Conservation (phyloP, 2,888 invertebrate genomes). For the Chaetoderma sp. region DNA sequence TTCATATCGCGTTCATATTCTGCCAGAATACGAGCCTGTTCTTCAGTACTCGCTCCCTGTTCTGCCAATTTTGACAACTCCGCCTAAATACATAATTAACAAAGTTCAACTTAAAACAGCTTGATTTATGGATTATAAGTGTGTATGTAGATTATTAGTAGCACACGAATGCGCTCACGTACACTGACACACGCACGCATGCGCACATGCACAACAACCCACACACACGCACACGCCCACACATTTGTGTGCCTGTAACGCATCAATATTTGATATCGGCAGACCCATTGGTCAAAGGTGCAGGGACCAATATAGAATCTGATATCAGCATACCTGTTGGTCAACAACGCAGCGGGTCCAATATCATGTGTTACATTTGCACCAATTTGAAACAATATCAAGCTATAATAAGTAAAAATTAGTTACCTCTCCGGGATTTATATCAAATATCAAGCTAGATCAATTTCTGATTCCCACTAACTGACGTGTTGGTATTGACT, state of each 20-base stretch:
- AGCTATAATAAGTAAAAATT: too few relatives aligned
- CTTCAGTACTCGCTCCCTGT: constrained; percentile 57
- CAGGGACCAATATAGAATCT: too few relatives aligned
- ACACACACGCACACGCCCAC: not conserved
- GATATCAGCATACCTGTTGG: too few relatives aligned
- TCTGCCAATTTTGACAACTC: constrained; percentile 54
- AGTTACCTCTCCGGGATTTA: too few relatives aligned
- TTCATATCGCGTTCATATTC: constrained; percentile 60
- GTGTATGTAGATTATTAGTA: not conserved
- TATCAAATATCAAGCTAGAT: too few relatives aligned
- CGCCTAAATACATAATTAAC: constrained; percentile 41
- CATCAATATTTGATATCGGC: not conserved
- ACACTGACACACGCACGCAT: not conserved
- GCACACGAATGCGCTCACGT: not conserved
- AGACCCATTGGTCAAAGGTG: too few relatives aligned
- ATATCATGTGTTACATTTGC: too few relatives aligned
- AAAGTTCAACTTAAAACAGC: too few relatives aligned
- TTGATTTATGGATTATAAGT: not conserved
- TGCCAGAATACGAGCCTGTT: constrained; percentile 55
- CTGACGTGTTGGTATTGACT: too few relatives aligned
- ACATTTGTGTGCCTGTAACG: not conserved
- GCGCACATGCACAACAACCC: not conserved
- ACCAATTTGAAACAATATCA: too few relatives aligned
- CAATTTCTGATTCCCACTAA: too few relatives aligned
- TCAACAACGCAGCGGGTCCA: too few relatives aligned